These are phyloP conservation scores for Hippocampus barbouri DNA, from an alignment of 2,113 vertebrate species.

Conservation along the genomic window DNA sequence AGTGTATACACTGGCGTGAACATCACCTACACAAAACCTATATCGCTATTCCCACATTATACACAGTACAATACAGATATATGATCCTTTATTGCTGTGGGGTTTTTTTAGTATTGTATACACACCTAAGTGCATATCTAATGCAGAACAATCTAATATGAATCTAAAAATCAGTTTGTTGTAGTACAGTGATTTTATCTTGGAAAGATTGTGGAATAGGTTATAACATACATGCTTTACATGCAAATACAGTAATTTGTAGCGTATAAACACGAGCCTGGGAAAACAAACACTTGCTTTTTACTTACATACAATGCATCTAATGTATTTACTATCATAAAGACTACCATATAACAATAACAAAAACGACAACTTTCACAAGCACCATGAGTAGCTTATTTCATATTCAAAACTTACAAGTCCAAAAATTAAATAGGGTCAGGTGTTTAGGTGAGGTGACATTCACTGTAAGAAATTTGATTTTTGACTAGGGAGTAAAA, in stretches of 20 bases:
- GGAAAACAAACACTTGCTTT: too few species aligned
- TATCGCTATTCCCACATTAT: not conserved
- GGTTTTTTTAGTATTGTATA: not conserved
- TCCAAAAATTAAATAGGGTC: not conserved
- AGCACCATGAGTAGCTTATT: not conserved
- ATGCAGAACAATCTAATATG: not conserved
- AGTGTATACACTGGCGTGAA: not conserved
- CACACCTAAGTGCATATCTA: not conserved
- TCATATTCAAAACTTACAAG: not conserved
- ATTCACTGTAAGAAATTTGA: not conserved
- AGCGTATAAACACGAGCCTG: too few species aligned
- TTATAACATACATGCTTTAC: not conserved
- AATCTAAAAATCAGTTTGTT: not conserved
- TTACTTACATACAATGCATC: too few species aligned
- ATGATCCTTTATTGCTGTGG: not conserved
- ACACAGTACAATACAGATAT: not conserved
- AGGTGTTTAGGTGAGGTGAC: not conserved
- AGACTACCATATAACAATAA: too few species aligned
- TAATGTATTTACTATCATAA: too few species aligned
- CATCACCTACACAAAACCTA: not conserved
- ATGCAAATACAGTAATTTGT: too few species aligned
- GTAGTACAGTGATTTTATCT: not conserved
- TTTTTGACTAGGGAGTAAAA: slow-evolving; percentile 1
- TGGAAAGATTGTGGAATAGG: not conserved
- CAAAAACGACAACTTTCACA: too few species aligned